These are phyloP conservation scores for Ephestia elutella DNA, from an alignment of 1,140 invertebrate genomes.

Conservation along the genomic window DNA sequence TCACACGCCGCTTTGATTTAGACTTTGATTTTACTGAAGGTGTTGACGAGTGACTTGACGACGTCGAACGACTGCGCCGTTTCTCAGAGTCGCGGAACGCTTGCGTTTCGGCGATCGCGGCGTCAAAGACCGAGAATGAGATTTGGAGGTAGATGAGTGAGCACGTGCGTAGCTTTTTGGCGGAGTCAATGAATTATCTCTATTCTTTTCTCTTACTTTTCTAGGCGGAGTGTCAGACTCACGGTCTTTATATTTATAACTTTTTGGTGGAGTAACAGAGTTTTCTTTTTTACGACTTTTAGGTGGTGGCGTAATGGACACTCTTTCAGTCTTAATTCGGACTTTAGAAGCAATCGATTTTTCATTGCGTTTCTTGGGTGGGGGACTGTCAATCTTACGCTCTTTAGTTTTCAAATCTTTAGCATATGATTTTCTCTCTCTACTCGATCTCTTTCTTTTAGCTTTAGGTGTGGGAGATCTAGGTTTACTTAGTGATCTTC, in stretches of 20 bases:
- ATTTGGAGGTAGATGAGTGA: slow-evolving; percentile 44
- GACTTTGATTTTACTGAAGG: slow-evolving; percentile 37
- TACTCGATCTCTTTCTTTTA: slow-evolving; percentile 14
- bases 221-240: slow-evolving; percentile 29
- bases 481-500: slow-evolving; percentile 29
- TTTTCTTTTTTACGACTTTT: slow-evolving; percentile 29
- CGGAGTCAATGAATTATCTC: slow-evolving; percentile 46
- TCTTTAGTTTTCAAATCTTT: slow-evolving; percentile 36
- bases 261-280: slow-evolving; percentile 34
- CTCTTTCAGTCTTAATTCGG: slow-evolving; percentile 38
- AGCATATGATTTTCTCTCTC: slow-evolving; percentile 29
- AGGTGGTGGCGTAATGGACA: slow-evolving; percentile 46
- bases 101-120: slow-evolving; percentile 36
- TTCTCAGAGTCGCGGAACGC: slow-evolving; percentile 29
- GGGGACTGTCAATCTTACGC: slow-evolving; percentile 5
- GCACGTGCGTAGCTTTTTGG: slow-evolving; percentile 55
- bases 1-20: slow-evolving; percentile 23
- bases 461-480: slow-evolving; percentile 28
- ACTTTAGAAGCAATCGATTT: slow-evolving; percentile 27
- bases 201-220: slow-evolving; percentile 32
- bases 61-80: slow-evolving; percentile 26
- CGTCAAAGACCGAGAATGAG: slow-evolving; percentile 39
- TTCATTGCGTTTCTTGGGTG: slow-evolving; percentile 18
- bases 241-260: slow-evolving; percentile 39
- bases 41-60: slow-evolving; percentile 30